phyloP scores from a whole-genome alignment of 2,888 invertebrate species.

The Cheilosia vernalis region DNA sequence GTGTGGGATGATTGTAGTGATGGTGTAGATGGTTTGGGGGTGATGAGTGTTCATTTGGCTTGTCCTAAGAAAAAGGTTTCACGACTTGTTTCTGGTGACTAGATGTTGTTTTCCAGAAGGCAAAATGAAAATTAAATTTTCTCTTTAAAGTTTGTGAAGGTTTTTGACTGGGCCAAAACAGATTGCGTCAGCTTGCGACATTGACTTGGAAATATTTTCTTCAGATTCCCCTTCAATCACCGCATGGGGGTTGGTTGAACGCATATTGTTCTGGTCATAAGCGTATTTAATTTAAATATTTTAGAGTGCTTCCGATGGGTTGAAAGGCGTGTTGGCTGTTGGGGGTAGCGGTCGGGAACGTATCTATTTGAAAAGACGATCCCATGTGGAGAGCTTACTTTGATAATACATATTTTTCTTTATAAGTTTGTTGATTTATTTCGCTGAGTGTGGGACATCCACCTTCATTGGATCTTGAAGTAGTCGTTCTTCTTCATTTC shows the following conservation, averaged over 20 bases:
- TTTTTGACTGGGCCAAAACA: slow-evolving; percentile 41
- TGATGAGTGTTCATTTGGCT: slow-evolving; percentile 22
- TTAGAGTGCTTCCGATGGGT: slow-evolving; percentile 15
- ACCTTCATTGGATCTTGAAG: slow-evolving; percentile 61
- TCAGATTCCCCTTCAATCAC: not conserved
- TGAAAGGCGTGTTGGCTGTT: not conserved
- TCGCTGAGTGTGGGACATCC: slow-evolving; percentile 38
- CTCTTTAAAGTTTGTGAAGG: slow-evolving; percentile 36
- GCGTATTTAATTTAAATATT: slow-evolving; percentile 71
- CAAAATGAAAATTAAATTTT: slow-evolving; percentile 55
- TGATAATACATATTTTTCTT: slow-evolving; percentile 22
- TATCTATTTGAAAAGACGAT: slow-evolving; percentile 25
- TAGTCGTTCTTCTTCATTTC: slow-evolving; percentile 26
- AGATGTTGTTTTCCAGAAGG: not conserved
- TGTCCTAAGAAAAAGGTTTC: slow-evolving; percentile 22
- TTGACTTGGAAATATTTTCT: slow-evolving; percentile 27
- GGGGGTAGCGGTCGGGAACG: not conserved
- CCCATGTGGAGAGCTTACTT: slow-evolving; percentile 25
- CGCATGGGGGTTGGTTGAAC: slow-evolving; percentile 5
- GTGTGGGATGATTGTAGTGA: not conserved
- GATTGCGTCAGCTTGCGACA: slow-evolving; percentile 44
- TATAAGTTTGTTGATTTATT: slow-evolving; percentile 35
- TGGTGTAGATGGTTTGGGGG: not conserved
- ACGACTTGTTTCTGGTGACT: slow-evolving; percentile 17
- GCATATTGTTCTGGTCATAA: slow-evolving; percentile 57